Evolutionary conservation across 2,113 vertebrate genomes (phyloP).

Genomic region (Periophthalmodon schlosseri): DNA sequence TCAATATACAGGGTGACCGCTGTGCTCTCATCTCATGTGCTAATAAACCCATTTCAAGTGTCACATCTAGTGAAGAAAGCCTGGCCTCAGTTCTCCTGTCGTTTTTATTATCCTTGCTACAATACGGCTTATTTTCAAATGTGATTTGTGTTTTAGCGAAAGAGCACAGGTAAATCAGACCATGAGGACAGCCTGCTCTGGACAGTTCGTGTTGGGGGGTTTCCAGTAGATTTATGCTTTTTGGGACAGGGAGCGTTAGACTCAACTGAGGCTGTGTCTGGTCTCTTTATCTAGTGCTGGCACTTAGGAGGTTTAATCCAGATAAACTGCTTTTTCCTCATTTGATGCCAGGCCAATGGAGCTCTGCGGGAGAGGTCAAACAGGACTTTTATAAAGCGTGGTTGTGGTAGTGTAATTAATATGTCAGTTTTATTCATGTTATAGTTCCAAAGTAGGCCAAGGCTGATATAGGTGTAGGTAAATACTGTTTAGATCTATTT

Average conservation of each 20-base stretch:
- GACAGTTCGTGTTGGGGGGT: conserved; percentile 28
- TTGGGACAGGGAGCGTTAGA: conserved; percentile 20
- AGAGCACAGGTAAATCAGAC: neutral
- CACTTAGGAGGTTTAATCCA: conserved; percentile 28
- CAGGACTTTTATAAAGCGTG: neutral
- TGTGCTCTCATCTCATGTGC: neutral
- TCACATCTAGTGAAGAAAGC: neutral
- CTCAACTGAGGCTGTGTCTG: conserved; percentile 31
- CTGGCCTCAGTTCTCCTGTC: neutral
- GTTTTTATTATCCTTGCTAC: neutral
- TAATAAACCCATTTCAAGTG: neutral
- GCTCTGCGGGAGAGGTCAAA: conserved; percentile 7
- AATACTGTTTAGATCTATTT: too few species aligned
- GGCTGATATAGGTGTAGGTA: too few species aligned
- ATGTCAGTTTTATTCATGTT: too few species aligned
- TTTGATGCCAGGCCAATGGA: conserved; percentile 19
- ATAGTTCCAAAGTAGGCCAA: too few species aligned
- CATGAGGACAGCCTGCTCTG: conserved; percentile 12
- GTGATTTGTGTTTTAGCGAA: neutral
- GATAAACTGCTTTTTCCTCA: conserved; percentile 26
- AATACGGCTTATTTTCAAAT: neutral
- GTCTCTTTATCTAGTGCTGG: neutral
- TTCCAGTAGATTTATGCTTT: conserved; percentile 30
- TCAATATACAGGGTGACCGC: neutral
- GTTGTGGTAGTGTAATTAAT: too few species aligned